These are phyloP conservation scores for Eurytoma adleriae DNA, from an alignment of 2,888 invertebrate genomes.

Conservation along the genomic window DNA sequence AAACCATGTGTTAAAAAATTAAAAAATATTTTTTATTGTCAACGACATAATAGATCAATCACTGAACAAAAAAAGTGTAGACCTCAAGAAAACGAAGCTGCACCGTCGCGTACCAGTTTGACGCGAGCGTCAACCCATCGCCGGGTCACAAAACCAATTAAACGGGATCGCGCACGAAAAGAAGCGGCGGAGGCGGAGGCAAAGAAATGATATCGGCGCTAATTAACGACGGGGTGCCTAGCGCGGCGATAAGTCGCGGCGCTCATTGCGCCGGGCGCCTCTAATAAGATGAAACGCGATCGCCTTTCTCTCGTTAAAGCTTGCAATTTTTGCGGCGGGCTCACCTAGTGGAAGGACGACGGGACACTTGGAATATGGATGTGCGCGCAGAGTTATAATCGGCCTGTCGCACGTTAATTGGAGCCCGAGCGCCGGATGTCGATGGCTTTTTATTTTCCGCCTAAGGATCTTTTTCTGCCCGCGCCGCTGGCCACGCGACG, in stretches of 20 bases:
- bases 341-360: conserved; percentile 36
- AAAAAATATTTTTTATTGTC: not conserved
- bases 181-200: conserved; percentile 32
- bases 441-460: conserved; percentile 28
- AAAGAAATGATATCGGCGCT: conserved; percentile 44
- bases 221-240: conserved; percentile 34
- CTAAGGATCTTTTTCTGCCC: not conserved
- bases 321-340: not conserved
- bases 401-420: conserved; percentile 16
- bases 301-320: conserved; percentile 62
- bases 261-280: conserved; percentile 48
- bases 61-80: not conserved
- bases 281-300: conserved; percentile 75
- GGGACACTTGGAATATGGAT: conserved; percentile 45
- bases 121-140: conserved; percentile 11
- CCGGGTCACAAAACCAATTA: conserved; percentile 24
- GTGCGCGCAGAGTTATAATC: conserved; percentile 31
- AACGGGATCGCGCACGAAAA: conserved; percentile 8
- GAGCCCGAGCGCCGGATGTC: not conserved
- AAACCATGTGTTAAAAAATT: too few relatives aligned
- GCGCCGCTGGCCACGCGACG: conserved; percentile 1
- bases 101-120: not conserved
- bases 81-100: not conserved
- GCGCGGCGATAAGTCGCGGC: not conserved
- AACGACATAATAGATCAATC: not conserved